Base-by-base conservation (phyloP, 2,113 vertebrate species). In the Rutilus rutilus region DNA sequence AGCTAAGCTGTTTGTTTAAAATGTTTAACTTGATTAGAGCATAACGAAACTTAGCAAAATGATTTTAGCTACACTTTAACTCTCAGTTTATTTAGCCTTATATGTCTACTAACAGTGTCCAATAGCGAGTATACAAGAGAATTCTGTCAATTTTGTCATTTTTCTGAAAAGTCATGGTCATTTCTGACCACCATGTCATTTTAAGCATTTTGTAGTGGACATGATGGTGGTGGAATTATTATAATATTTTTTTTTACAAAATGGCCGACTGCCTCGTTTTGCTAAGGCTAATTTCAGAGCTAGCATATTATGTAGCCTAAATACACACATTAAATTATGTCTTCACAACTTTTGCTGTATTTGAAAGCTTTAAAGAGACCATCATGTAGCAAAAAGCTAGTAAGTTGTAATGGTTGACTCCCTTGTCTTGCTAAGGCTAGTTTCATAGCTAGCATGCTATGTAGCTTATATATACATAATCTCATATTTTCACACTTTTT, bases 1-100 rank as follows among this genome's bases (percentile, higher is more conserved):
- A 17, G 33, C 27, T 65, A 75, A 82, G 45, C 54, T 10, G 6
- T 78, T 82, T 76, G 30, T 78, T 78, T 78, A 78, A 39, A 21
- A n/a, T 36, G 4, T 6, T n/a, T 36, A 39, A 39, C 33, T 21
- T 39, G 67, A 71, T 39, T 71, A 23, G 4, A 2, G 0, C 1
- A 71, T 23, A 39, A 9, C 0, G 33, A 19, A 69, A 11, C 19
- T 2, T 69, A 10, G 25, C 12, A 15, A 6, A 65, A 30, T 67
- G 1, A 12, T 64, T 27, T 64, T 27, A 12, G 9, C 25, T 17
- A 19, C 15, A 19, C 15, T 19, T 67, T 33, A 65, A 33, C 2
- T 6, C 64, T 4, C 1, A 27, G 62, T 67, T 67, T 67, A 67
- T 64, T 64, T 33, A 54, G 52, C 5, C 52, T 6, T 7, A 30